Percentiles rank a stretch among this genome's conserved stretches.
These are phyloP conservation scores for Melanocharis versteri DNA, from an alignment of 2,113 vertebrate species.

Conservation along the genomic window DNA sequence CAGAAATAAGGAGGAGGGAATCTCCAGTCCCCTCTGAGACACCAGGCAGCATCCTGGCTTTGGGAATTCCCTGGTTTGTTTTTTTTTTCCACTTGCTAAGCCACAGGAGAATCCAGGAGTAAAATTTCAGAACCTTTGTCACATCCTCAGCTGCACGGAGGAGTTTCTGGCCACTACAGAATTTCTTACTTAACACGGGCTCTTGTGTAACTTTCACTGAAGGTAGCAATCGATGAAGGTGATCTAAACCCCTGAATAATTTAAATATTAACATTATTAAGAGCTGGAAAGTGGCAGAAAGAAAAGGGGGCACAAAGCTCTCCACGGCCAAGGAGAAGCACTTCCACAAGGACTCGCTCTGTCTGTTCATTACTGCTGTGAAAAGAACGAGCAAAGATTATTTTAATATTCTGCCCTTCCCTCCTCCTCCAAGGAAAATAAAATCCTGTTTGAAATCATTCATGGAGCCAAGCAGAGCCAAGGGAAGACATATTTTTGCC, in stretches of 20 bases:
- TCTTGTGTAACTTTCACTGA: background rate
- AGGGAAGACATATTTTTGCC: background rate
- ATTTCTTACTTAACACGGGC: background rate
- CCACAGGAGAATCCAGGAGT: background rate
- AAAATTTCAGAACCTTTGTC: background rate
- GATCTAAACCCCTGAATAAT: background rate
- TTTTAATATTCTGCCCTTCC: background rate
- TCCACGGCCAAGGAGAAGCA: background rate
- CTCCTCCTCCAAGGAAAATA: conserved; percentile 9
- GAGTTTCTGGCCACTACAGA: background rate
- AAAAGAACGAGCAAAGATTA: background rate
- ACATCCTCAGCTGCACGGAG: background rate
- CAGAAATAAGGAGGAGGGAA: background rate
- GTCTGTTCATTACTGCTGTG: background rate
- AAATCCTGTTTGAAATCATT: background rate
- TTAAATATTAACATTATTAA: background rate
- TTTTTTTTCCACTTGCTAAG: background rate
- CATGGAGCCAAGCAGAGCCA: background rate
- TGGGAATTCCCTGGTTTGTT: background rate
- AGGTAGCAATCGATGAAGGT: background rate
- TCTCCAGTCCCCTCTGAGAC: background rate
- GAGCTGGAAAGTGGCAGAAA: background rate
- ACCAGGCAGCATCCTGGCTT: background rate
- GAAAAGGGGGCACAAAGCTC: background rate
- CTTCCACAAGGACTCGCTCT: background rate